Percentiles rank a stretch among this genome's conserved stretches.
These are phyloP conservation scores for Leiothrix lutea DNA, from an alignment of 2,113 vertebrate genomes.

Conservation along the genomic window DNA sequence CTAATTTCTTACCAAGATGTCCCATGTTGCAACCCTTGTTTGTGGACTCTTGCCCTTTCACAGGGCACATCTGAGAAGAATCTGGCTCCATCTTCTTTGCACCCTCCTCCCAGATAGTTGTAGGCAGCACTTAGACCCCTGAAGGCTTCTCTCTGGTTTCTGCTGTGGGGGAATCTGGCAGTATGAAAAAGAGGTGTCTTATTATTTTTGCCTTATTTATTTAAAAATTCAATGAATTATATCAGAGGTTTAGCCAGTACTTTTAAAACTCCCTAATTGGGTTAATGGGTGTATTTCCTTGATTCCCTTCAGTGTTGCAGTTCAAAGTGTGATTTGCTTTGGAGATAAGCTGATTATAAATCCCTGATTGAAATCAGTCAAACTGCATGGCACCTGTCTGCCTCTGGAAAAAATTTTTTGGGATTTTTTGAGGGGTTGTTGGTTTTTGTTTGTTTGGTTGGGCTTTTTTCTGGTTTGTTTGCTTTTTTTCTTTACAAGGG, in stretches of 20 bases:
- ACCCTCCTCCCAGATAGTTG: neutral
- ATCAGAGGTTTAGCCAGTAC: neutral
- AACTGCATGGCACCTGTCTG: neutral
- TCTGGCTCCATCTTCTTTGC: neutral
- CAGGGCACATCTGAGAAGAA: neutral
- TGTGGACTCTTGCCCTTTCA: neutral
- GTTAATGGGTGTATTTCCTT: neutral
- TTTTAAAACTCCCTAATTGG: neutral
- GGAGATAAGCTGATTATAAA: neutral
- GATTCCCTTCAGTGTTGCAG: neutral
- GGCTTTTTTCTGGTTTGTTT: neutral
- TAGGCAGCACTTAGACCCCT: neutral
- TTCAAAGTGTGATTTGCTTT: neutral
- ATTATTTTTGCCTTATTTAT: neutral
- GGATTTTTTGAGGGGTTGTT: neutral
- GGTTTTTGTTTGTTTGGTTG: neutral
- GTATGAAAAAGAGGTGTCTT: neutral
- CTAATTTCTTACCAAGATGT: neutral
- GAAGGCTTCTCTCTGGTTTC: neutral
- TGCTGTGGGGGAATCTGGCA: neutral
- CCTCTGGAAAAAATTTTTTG: neutral
- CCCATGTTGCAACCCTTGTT: neutral
- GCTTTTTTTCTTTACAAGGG: no score
- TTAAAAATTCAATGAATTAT: neutral
- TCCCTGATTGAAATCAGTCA: neutral